A percentile compares a stretch with the other conserved stretches of the same genome.
These are phyloP conservation scores for Phasianus colchicus DNA, from an alignment of 2,113 vertebrate genomes.

Conservation along the genomic window DNA sequence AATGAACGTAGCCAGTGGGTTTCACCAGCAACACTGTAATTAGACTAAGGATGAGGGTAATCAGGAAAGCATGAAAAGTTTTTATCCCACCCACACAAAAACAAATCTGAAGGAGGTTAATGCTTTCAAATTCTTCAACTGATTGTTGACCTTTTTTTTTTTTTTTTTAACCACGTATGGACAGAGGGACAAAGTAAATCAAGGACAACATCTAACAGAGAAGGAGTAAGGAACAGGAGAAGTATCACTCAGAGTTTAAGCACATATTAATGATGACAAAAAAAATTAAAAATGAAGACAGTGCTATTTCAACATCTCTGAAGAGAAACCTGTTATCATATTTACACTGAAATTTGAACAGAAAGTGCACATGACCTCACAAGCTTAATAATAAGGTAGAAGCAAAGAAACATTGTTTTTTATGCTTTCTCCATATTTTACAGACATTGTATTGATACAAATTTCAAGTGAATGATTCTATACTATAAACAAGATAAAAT, in stretches of 20 bases:
- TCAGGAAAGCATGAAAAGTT: background rate
- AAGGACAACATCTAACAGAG: background rate
- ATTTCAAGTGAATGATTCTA: background rate
- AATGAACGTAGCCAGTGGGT: background rate
- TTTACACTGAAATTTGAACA: background rate
- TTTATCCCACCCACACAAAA: background rate
- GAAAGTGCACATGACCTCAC: background rate
- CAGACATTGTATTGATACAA: background rate
- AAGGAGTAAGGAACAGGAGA: background rate
- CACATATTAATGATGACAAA: background rate
- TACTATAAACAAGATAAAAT: background rate
- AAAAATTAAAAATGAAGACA: background rate
- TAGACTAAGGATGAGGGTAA: background rate
- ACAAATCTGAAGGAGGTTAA: background rate
- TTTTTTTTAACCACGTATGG: background rate
- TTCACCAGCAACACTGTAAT: background rate
- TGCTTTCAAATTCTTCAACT: background rate
- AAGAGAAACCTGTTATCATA: background rate
- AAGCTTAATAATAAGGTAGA: background rate
- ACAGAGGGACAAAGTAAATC: background rate
- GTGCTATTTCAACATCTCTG: background rate
- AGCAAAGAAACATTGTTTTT: background rate
- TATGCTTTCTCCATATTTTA: background rate
- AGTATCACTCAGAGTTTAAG: background rate
- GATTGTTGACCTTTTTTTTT: background rate